Evolutionary conservation across 2,113 vertebrate genomes (phyloP), one percentile per base, ranked within the genome.

Genomic region (Brachyhypopomus gauderio): DNA sequence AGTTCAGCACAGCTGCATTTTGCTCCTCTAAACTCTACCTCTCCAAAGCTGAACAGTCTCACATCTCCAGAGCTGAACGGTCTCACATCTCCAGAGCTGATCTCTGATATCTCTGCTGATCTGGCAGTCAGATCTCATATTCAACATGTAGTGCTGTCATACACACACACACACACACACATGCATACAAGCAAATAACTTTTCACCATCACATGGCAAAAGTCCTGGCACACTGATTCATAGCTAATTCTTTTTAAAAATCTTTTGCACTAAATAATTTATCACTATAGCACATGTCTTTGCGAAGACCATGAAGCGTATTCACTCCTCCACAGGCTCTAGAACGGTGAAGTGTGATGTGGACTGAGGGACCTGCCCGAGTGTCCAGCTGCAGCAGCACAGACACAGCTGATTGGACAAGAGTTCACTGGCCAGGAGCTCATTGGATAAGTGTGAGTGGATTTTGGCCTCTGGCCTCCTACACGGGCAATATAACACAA

Each of bases 11-110:
- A 91, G 88, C 90, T 94, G 89, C 76, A 86, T 82, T 84, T 85
- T 84, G 75, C 84, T 72, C 84, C 89, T 87, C 88, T 79, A 89
- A 92, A 83, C 88, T 87, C 88, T 79, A 89, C 92, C 92, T 88
- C 85, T 92, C 90, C 90, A 86, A 67, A 91, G 91, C 93, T 93
- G 92, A 94, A 91, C 90, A 87, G 30, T 92, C 91, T 92, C 90
- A 93, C 90, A 93, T 93, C 92, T 92, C 92, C 85, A 30, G 30
- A 30, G 30, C 30, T 30, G 30, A 30, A 3, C 30, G 3, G 30
- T 30, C 30, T 30, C 30, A 30, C 30, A 30, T 30, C 30, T 30
- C 30, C 30, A 30, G 30, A 30, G 30, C 30, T 30, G 30, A 30
- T 41, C 41, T 41, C 41, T 95, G 90, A 92, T 89, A 86, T 85